These are phyloP conservation scores for Synchiropus splendidus DNA, from an alignment of 2,113 vertebrate genomes.

Conservation along the genomic window DNA sequence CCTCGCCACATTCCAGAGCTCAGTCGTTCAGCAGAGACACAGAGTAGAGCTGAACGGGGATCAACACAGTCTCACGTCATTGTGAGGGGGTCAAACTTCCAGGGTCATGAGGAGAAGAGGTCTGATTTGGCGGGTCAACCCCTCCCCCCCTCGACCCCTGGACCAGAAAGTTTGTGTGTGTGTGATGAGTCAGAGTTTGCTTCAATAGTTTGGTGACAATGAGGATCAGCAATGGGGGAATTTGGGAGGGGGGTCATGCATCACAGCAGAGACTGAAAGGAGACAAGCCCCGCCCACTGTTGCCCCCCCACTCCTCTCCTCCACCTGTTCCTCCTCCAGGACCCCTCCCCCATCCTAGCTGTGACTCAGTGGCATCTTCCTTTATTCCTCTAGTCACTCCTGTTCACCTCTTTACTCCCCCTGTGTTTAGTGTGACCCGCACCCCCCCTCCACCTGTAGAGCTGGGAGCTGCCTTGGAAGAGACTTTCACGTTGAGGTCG, in stretches of 20 bases:
- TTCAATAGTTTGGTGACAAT: slow-evolving; percentile 12
- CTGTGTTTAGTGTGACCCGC: no score
- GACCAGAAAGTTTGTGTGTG: slow-evolving; percentile 9
- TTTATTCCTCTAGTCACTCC: background rate
- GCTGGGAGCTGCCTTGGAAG: no score
- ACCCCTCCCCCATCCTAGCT: background rate
- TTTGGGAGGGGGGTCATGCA: slow-evolving; percentile 33
- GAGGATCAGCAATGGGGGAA: slow-evolving; percentile 19
- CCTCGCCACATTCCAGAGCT: no score
- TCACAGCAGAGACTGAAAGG: slow-evolving; percentile 31
- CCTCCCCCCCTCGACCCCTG: background rate
- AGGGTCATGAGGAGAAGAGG: background rate
- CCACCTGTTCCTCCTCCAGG: background rate
- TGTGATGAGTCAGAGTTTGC: slow-evolving; percentile 16
- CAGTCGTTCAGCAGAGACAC: slow-evolving; percentile 16
- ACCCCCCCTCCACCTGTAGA: no score
- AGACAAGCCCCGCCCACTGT: slow-evolving; percentile 7
- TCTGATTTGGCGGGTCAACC: background rate
- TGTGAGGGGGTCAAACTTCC: background rate
- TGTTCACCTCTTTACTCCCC: no score
- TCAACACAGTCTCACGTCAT: background rate
- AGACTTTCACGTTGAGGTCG: no score
- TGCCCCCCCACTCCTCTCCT: background rate
- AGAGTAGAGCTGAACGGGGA: slow-evolving; percentile 5
- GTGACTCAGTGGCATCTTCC: background rate